These are phyloP conservation scores for Crax fasciolata DNA, from an alignment of 2,797 vertebrate genomes.

Conservation along the genomic window DNA sequence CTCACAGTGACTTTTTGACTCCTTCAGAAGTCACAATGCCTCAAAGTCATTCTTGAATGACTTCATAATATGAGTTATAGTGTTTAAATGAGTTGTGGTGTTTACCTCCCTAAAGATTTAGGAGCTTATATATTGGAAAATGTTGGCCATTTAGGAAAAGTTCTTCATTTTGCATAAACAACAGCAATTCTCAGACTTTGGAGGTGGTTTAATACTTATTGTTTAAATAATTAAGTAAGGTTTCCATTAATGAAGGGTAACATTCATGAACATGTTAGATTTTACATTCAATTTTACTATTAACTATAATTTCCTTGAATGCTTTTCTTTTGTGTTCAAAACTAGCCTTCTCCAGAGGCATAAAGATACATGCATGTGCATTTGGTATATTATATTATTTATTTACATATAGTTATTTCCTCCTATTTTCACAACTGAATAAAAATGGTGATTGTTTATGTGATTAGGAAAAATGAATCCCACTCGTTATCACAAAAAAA, in stretches of 20 bases:
- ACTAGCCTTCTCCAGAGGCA: background rate
- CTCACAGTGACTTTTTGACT: background rate
- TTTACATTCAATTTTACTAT: background rate
- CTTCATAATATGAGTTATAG: background rate
- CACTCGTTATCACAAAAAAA: background rate
- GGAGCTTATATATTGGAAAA: background rate
- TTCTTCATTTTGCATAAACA: background rate
- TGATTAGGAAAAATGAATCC: background rate
- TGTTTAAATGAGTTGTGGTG: background rate
- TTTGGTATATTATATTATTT: background rate
- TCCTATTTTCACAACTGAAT: background rate
- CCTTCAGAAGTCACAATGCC: background rate
- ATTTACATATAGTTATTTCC: background rate
- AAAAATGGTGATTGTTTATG: background rate
- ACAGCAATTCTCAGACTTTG: background rate
- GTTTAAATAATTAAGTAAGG: background rate
- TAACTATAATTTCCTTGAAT: background rate
- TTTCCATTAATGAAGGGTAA: background rate
- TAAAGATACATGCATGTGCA: rapidly evolving
- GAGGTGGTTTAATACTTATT: background rate
- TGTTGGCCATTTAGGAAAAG: background rate
- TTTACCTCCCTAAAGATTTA: background rate
- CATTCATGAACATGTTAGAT: background rate
- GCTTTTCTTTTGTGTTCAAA: background rate
- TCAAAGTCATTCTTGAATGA: background rate